phyloP scores from a whole-genome alignment of 2,797 vertebrate genomes.

The Gymnoscopelus braueri region DNA sequence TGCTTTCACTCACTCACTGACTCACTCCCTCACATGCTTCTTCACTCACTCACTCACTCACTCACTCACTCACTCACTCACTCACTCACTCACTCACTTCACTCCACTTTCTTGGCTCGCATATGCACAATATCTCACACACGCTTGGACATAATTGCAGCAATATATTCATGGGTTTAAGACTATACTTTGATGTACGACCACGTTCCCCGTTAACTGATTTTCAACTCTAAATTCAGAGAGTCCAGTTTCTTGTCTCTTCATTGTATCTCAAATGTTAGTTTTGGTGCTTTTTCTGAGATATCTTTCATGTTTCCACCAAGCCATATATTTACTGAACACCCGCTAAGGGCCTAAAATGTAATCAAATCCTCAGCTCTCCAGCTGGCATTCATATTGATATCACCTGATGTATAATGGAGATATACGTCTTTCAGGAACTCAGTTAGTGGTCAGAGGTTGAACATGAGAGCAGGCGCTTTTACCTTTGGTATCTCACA shows the following conservation, averaged over 20 bases:
- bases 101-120: constrained; percentile 2
- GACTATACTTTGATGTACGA: too few relatives aligned
- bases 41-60: constrained; percentile 58
- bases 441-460: constrained; percentile 41
- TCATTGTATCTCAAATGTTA: too few relatives aligned
- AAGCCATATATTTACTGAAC: not conserved
- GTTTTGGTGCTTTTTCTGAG: constrained; percentile 40
- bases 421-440: constrained; percentile 8
- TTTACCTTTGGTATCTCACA: constrained; percentile 67
- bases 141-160: not conserved
- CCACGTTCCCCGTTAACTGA: too few relatives aligned
- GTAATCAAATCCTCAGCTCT: not conserved
- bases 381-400: constrained; percentile 4
- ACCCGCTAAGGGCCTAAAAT: constrained; percentile 46
- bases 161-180: not conserved
- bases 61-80: not conserved
- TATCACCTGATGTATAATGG: constrained; percentile 26
- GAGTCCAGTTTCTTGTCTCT: too few relatives aligned
- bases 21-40: constrained; percentile 50
- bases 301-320: constrained; percentile 44
- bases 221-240: too few relatives aligned
- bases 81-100: constrained; percentile 14
- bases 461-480: constrained; percentile 32
- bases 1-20: constrained; percentile 39
- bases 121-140: not conserved